phyloP scores from a whole-genome alignment of 2,888 invertebrate species.

The Melieria crassipennis region DNA sequence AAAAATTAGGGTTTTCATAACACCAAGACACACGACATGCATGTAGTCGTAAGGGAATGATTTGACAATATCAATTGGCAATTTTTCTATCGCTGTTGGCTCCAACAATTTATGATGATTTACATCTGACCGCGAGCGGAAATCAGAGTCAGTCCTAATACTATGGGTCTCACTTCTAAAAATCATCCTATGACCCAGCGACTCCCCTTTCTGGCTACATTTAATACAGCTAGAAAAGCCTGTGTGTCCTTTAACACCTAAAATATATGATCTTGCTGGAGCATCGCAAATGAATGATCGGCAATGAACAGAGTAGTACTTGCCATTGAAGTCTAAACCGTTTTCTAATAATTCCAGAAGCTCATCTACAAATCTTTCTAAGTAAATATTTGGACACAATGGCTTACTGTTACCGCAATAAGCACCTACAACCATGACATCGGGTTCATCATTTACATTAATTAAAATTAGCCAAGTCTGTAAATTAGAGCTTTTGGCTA shows the following conservation, averaged over 20 bases:
- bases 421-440: constrained; percentile 20
- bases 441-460: constrained; percentile 16
- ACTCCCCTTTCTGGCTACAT: constrained; percentile 27
- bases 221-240: too few relatives aligned
- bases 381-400: constrained; percentile 17
- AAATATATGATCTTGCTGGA: too few relatives aligned
- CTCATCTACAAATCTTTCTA: constrained; percentile 9
- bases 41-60: constrained; percentile 24
- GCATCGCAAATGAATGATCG: too few relatives aligned
- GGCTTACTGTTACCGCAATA: constrained; percentile 25
- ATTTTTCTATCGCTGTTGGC: constrained; percentile 24
- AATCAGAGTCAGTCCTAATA: constrained; percentile 29
- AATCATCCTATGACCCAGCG: constrained; percentile 28
- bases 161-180: constrained; percentile 19
- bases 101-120: constrained; percentile 33
- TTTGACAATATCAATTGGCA: constrained; percentile 30
- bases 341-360: constrained; percentile 19
- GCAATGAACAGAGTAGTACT: too few relatives aligned
- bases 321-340: too few relatives aligned
- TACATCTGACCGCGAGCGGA: constrained; percentile 22
- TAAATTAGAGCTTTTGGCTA: constrained; percentile 26
- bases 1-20: constrained; percentile 27
- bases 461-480: constrained; percentile 28
- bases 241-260: too few relatives aligned
- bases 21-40: constrained; percentile 6